phyloP scores from a whole-genome alignment of 2,888 invertebrate genomes.

The Cantharis rufa region DNA sequence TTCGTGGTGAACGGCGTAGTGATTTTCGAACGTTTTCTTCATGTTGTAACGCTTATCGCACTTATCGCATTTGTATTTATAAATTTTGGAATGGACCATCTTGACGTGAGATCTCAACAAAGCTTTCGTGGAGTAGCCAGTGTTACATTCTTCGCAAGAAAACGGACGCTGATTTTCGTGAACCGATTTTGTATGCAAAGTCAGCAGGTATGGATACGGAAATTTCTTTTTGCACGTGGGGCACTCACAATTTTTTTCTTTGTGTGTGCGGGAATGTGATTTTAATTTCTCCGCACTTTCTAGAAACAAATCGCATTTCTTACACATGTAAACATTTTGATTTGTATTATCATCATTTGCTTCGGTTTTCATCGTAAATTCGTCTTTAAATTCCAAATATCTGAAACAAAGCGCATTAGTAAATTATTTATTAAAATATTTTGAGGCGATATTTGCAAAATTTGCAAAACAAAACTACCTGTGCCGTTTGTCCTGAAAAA shows the following conservation, averaged over 20 bases:
- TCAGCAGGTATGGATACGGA: not conserved
- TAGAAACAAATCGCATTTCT: not conserved
- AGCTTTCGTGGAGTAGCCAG: constrained; percentile 27
- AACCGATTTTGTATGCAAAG: not conserved
- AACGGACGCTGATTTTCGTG: not conserved
- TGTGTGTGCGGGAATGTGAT: not conserved
- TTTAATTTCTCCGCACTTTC: not conserved
- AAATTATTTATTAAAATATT: not conserved
- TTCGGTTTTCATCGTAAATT: not conserved
- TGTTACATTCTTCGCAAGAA: constrained; percentile 25
- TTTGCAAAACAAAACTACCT: not conserved
- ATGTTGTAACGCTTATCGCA: constrained; percentile 46
- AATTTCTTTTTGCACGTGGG: not conserved
- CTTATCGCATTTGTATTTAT: constrained; percentile 40
- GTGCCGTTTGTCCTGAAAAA: not conserved
- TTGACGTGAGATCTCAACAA: constrained; percentile 29
- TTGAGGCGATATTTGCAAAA: not conserved
- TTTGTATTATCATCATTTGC: not conserved
- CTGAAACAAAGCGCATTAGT: not conserved
- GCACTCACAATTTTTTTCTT: not conserved
- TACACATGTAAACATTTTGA: not conserved
- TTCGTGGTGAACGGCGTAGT: constrained; percentile 28
- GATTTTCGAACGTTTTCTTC: constrained; percentile 31
- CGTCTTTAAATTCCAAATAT: not conserved
- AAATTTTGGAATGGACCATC: constrained; percentile 29